phyloP scores from a whole-genome alignment of 1,140 invertebrate species.

The Danaus plexippus region DNA sequence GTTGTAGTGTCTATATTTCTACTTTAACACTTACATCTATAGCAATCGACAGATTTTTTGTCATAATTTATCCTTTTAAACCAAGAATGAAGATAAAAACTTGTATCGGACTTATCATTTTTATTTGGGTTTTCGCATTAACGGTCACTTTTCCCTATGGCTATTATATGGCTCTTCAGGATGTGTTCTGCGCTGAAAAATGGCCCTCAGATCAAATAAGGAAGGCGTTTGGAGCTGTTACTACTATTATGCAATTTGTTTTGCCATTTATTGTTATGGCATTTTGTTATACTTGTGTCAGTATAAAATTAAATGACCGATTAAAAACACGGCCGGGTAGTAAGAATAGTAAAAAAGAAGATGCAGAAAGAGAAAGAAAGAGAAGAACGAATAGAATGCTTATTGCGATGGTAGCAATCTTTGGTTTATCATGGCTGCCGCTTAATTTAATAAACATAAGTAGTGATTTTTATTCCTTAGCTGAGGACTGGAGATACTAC shows the following conservation, averaged over 20 bases:
- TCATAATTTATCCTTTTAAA: slow-evolving; percentile 96
- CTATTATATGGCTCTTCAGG: slow-evolving; percentile 59
- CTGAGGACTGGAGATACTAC: slow-evolving; percentile 85
- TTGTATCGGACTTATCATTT: slow-evolving; percentile 87
- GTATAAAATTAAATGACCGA: slow-evolving; percentile 86
- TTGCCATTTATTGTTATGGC: slow-evolving; percentile 95
- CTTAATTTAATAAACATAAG: slow-evolving; percentile 91
- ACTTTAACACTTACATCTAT: slow-evolving; percentile 97
- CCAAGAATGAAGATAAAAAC: slow-evolving; percentile 90
- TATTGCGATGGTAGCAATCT: slow-evolving; percentile 96
- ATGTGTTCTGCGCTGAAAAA: slow-evolving; percentile 83
- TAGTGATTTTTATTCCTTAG: slow-evolving; percentile 82
- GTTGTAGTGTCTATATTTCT: slow-evolving; percentile 95
- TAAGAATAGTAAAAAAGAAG: slow-evolving; percentile 84
- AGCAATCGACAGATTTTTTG: slow-evolving; percentile 95
- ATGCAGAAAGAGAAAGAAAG: slow-evolving; percentile 81
- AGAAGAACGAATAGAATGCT: slow-evolving; percentile 94
- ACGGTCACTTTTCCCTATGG: slow-evolving; percentile 93
- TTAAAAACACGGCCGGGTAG: slow-evolving; percentile 83
- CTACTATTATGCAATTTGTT: slow-evolving; percentile 91
- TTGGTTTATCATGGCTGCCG: slow-evolving; percentile 95
- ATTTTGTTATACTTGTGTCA: slow-evolving; percentile 94
- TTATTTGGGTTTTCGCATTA: slow-evolving; percentile 92
- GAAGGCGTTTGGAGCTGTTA: slow-evolving; percentile 87
- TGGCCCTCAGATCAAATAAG: slow-evolving; percentile 88